Percentiles rank a stretch among this genome's conserved stretches.
Evolutionary conservation across 2,888 invertebrate species (phyloP).

Genomic region (Trypoxylon attenuatum): DNA sequence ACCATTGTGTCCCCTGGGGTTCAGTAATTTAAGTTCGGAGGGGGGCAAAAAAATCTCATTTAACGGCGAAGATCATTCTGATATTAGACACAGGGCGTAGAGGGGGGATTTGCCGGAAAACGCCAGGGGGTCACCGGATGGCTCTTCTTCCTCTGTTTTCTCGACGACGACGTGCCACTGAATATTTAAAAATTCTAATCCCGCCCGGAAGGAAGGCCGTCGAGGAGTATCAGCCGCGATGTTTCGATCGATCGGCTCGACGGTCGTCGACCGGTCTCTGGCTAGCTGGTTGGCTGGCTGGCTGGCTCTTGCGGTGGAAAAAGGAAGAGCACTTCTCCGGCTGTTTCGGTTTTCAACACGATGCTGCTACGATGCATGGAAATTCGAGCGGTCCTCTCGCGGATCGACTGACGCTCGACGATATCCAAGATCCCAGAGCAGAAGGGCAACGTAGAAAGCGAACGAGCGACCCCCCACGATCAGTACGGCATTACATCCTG

Average conservation of each 20-base stretch:
- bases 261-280: slow-evolving; percentile 5
- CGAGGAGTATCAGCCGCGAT: slow-evolving; percentile 25
- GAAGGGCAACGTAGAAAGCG: background rate
- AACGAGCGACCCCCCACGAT: background rate
- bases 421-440: too few species aligned
- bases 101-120: slow-evolving; percentile 9
- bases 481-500: background rate
- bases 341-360: slow-evolving; percentile 49
- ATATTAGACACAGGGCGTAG: slow-evolving; percentile 35
- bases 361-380: slow-evolving; percentile 38
- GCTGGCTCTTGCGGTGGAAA: background rate
- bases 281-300: background rate
- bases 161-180: slow-evolving; percentile 37
- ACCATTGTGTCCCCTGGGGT: too few species aligned
- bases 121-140: background rate
- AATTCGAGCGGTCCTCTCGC: slow-evolving; percentile 33
- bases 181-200: slow-evolving; percentile 57
- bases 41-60: slow-evolving; percentile 33
- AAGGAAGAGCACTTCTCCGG: slow-evolving; percentile 14
- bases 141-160: slow-evolving; percentile 11
- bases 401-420: background rate
- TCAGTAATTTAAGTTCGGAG: background rate
- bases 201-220: slow-evolving; percentile 9
- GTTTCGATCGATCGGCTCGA: slow-evolving; percentile 39
- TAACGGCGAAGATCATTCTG: slow-evolving; percentile 37